Evolutionary conservation across 2,888 invertebrate genomes (phyloP), one percentile per base, ranked within the genome.

Genomic region (Megalurothrips usitatus): DNA sequence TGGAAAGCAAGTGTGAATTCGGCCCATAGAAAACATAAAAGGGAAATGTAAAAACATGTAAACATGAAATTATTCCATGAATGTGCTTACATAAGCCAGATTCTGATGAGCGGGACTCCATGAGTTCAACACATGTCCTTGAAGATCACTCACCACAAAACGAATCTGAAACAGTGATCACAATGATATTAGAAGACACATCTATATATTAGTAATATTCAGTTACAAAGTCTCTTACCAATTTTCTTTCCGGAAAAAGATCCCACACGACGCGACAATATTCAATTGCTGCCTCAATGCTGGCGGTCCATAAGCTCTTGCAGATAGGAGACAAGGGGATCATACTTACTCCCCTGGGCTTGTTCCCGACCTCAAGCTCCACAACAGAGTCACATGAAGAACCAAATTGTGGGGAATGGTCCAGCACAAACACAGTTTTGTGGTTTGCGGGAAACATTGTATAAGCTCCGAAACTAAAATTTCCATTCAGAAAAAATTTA

Each of bases 211-310:
- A 14, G 58, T 14, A 58, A 0, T 81, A 83, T n/a, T 75, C 12
- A 28, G 80, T 11, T 79, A 81, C 34, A 75, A 79, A 9, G n/a
- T 26, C 17, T 78, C 88, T 87, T 89, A 96, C 95, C 87, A 96
- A 88, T 89, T 96, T 96, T 82, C 94, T 94, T 82, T 92, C 91
- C 0, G 98, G 97, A 89, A 96, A 98, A n/a, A 99, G 89, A 88
- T 99, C 99, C 95, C 96, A 97, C 0, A 97, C 96, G 84, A 99
- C 96, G 43, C 99, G 92, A 85, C 97, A 96, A 86, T 98, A 99
- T 87, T 99, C 99, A 82, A 98, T 92, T 0, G 96, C 94, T 1
- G 96, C 94, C 89, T 99, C 99, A 0, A 98, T 95, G 84, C 95
- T 94, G 85, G 96, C 97, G 0, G 98, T 98, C 99, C 99, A 99